A percentile compares a stretch with the other conserved stretches of the same genome.
Conservation (phyloP, 1,140 invertebrate species). For the Ephestia elutella region DNA sequence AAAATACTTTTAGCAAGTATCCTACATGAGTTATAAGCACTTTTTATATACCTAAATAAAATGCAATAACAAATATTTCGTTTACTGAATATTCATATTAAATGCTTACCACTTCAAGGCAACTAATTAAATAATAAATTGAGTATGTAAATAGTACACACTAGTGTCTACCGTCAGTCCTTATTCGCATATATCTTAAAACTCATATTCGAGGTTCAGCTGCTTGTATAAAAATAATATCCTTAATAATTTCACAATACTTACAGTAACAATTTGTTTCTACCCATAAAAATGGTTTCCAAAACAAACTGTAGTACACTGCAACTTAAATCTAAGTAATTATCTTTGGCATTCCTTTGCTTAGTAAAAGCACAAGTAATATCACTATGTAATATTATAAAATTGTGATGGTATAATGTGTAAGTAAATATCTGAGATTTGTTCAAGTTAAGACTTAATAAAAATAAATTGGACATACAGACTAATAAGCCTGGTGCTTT, state of each 20-base stretch:
- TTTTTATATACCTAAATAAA: conserved; percentile 28
- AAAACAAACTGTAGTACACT: conserved; percentile 44
- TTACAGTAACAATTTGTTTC: conserved; percentile 73
- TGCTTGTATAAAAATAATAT: conserved; percentile 67
- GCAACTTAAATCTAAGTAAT: conserved; percentile 61
- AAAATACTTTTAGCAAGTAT: conserved; percentile 13
- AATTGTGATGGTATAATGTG: conserved; percentile 26
- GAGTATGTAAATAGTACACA: conserved; percentile 47
- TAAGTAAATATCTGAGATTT: neutral
- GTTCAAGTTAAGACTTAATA: no score
- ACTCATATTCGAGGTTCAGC: conserved; percentile 48
- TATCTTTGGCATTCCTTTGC: conserved; percentile 70
- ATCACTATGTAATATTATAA: conserved; percentile 38
- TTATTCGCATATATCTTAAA: conserved; percentile 59
- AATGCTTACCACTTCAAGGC: conserved; percentile 42
- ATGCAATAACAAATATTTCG: conserved; percentile 25
- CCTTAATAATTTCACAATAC: conserved; percentile 42
- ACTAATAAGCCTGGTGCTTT: neutral
- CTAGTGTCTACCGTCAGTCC: conserved; percentile 64
- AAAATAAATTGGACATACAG: no score
- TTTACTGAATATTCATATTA: conserved; percentile 29
- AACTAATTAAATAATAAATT: conserved; percentile 49
- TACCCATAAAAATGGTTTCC: conserved; percentile 40
- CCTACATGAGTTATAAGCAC: conserved; percentile 10
- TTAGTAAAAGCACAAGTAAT: conserved; percentile 38